Base-by-base conservation (phyloP, 2,888 invertebrate species). In the Tenthredo scrophulariae region DNA sequence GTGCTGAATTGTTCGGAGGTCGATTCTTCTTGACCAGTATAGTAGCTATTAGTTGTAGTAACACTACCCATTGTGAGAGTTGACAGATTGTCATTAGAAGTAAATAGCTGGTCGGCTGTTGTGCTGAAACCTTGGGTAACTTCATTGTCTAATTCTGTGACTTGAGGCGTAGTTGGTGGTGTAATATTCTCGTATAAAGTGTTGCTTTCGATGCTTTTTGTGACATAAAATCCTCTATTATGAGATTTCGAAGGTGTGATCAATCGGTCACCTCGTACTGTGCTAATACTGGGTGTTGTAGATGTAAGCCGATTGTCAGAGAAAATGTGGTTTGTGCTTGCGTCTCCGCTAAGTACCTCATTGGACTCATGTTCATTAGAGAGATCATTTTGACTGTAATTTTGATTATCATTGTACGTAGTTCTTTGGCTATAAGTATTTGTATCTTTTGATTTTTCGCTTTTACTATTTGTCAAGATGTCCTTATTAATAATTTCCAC, bases 211-310 rank as follows among this genome's bases (percentile, higher is more conserved):
- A 84, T 80, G 79, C 84, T 87, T 84, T 85, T 89, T 6, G 89
- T 89, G 2, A 89, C 86, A 62, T 88, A 88, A 86, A 89, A 89
- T 0, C 89, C 89, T 43, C 87, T 87, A 26, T 85, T 79, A 1
- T 74, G 72, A 18, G 72, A 84, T 26, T 79, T 54, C 6, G 15
- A 29, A 33, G 67, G n/a, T 29, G 86, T 83, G 86, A 22, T 26
- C 13, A 75, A n/a, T 85, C n/a, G 29, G 26, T 85, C 86, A 15
- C 89, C 89, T 29, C 89, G 86, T 72, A 89, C 87, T 0, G 90
- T 91, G 1, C 90, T 90, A 13, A 88, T 86, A 62, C 67, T 88
- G 0, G 87, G 29, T 0, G 87, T 86, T 6, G 86, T 88, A 0
- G 86, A 65, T 18, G 74, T 1, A 74, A 65, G 75, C 40, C 65